These are phyloP conservation scores for Steatornis caripensis DNA, from an alignment of 2,113 vertebrate genomes.

Conservation along the genomic window DNA sequence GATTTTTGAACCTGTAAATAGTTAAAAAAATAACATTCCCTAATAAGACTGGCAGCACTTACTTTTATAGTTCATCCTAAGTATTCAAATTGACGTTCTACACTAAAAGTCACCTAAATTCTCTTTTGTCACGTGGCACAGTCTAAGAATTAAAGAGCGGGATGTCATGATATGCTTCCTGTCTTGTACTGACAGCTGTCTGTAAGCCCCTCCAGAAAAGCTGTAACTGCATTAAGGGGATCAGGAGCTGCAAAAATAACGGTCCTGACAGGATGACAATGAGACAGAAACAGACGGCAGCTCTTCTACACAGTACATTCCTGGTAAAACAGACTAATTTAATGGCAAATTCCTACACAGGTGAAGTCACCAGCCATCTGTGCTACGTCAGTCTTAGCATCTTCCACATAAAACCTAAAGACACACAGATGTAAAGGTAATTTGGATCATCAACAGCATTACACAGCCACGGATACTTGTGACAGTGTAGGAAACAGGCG, in stretches of 20 bases:
- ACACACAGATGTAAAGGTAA: not conserved
- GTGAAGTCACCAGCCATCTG: not conserved
- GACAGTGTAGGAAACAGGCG: not conserved
- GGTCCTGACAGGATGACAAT: not conserved
- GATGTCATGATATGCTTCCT: not conserved
- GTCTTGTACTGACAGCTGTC: not conserved
- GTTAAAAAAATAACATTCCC: not conserved
- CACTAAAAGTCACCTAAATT: not conserved
- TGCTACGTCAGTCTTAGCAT: not conserved
- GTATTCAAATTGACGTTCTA: not conserved
- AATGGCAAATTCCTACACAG: not conserved
- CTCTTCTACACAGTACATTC: not conserved
- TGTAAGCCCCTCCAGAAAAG: not conserved
- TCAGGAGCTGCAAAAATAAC: not conserved
- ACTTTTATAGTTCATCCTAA: not conserved
- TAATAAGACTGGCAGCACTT: not conserved
- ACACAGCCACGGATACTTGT: not conserved
- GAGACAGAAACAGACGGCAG: not conserved
- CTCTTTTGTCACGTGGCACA: fast-evolving
- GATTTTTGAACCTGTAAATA: slow-evolving; percentile 74
- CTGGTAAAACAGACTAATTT: not conserved
- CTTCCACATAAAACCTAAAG: not conserved
- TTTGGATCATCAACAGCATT: not conserved
- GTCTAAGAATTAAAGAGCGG: not conserved
- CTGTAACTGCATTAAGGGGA: not conserved